phyloP scores from a whole-genome alignment of 2,888 invertebrate genomes.

The Leptopilina syphax region DNA sequence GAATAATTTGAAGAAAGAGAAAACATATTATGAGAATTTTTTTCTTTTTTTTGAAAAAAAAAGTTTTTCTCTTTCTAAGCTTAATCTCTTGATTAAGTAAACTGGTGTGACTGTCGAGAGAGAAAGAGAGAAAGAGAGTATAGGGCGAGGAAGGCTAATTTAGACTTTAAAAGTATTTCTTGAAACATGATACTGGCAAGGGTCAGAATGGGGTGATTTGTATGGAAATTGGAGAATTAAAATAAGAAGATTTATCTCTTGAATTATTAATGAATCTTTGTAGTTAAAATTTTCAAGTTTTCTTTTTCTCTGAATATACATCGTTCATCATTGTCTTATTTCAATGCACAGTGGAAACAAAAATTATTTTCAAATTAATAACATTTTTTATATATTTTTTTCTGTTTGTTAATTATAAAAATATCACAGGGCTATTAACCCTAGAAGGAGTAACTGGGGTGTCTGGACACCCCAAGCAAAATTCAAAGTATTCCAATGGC shows the following conservation, averaged over 20 bases:
- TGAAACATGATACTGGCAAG: not conserved
- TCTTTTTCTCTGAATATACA: not conserved
- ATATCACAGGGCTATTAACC: too few relatives aligned
- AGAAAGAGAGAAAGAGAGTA: too few relatives aligned
- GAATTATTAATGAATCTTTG: constrained; percentile 25
- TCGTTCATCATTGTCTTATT: not conserved
- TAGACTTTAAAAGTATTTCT: constrained; percentile 15
- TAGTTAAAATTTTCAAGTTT: not conserved
- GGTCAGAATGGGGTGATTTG: constrained; percentile 16
- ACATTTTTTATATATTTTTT: too few relatives aligned
- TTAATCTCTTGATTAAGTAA: constrained; percentile 4
- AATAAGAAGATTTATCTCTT: constrained; percentile 10
- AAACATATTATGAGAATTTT: not conserved
- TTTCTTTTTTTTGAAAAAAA: not conserved
- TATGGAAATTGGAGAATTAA: constrained; percentile 27
- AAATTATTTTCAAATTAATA: too few relatives aligned
- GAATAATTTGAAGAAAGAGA: not conserved
- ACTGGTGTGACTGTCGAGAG: not conserved
- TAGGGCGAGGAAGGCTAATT: not conserved
- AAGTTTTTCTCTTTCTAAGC: not conserved
- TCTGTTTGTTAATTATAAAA: too few relatives aligned
- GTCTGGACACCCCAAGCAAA: too few relatives aligned
- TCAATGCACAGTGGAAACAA: too few relatives aligned
- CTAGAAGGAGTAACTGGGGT: too few relatives aligned
- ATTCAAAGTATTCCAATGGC: too few relatives aligned